Conservation (phyloP, 2,888 invertebrate genomes). For the Macroteleia sp. region DNA sequence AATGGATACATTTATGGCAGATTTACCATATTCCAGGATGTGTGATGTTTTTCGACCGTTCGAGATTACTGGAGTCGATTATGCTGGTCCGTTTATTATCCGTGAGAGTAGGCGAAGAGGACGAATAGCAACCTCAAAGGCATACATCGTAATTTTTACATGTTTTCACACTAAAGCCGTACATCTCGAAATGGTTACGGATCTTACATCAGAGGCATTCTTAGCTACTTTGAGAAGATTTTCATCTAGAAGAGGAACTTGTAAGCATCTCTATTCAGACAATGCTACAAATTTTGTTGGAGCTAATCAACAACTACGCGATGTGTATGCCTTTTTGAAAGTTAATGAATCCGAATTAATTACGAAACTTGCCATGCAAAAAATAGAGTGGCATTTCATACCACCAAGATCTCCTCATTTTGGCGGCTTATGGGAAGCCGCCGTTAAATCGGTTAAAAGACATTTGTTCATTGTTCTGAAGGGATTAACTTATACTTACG, state of each 20-base stretch:
- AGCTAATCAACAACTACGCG: constrained; percentile 3
- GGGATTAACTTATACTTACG: constrained; percentile 41
- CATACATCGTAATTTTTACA: constrained; percentile 65
- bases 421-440: constrained; percentile 67
- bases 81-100: constrained; percentile 63
- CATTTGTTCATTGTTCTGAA: constrained; percentile 6
- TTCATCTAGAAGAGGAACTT: constrained; percentile 12
- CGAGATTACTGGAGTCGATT: constrained; percentile 4
- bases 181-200: constrained; percentile 19
- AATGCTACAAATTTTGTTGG: constrained; percentile 27
- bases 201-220: constrained; percentile 5
- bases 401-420: constrained; percentile 64
- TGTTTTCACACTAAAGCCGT: constrained; percentile 64
- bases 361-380: neutral
- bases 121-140: constrained; percentile 17
- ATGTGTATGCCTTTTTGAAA: neutral
- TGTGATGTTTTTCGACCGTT: constrained; percentile 24
- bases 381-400: constrained; percentile 45
- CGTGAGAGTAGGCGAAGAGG: constrained; percentile 40
- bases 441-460: constrained; percentile 62
- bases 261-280: constrained; percentile 17
- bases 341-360: neutral
- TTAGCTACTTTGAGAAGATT: constrained; percentile 15
- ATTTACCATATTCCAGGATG: constrained; percentile 18
- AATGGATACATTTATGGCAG: constrained; percentile 34